Conservation (phyloP, 2,797 vertebrate genomes). For the Spondyliosoma cantharus region DNA sequence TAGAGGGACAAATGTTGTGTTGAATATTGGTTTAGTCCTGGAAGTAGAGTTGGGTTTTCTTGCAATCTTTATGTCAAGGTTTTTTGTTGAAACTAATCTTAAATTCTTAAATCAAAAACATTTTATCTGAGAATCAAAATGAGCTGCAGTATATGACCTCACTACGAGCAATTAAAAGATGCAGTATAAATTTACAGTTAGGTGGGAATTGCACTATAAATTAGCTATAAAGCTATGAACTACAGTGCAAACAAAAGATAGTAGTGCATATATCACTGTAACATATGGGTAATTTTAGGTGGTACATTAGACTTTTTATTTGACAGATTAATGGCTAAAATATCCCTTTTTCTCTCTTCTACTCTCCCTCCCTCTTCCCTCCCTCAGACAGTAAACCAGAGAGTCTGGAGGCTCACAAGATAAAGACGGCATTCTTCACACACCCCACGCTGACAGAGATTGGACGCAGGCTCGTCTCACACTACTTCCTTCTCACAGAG, state of each 20-base stretch:
- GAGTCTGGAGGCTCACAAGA: constrained; percentile 95
- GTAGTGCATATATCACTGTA: not conserved
- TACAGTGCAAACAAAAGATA: not conserved
- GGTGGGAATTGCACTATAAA: not conserved
- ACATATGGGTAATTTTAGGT: not conserved
- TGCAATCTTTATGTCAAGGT: not conserved
- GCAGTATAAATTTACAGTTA: not conserved
- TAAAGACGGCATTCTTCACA: constrained; percentile 96
- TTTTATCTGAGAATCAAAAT: not conserved
- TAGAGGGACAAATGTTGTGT: not conserved
- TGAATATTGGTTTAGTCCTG: not conserved
- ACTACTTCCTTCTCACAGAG: constrained; percentile 94
- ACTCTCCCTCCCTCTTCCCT: not conserved
- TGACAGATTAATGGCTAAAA: not conserved
- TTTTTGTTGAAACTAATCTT: not conserved
- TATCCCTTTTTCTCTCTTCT: not conserved
- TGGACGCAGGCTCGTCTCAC: constrained; percentile 93
- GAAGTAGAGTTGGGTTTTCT: not conserved
- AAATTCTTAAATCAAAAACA: not conserved
- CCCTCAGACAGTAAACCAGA: constrained; percentile 93
- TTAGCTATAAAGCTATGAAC: not conserved
- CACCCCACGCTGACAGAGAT: constrained; percentile 95
- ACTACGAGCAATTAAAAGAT: not conserved
- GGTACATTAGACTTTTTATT: not conserved
- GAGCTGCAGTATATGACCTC: not conserved